Base-by-base conservation (phyloP, 2,888 invertebrate species). In the Suillia variegata region DNA sequence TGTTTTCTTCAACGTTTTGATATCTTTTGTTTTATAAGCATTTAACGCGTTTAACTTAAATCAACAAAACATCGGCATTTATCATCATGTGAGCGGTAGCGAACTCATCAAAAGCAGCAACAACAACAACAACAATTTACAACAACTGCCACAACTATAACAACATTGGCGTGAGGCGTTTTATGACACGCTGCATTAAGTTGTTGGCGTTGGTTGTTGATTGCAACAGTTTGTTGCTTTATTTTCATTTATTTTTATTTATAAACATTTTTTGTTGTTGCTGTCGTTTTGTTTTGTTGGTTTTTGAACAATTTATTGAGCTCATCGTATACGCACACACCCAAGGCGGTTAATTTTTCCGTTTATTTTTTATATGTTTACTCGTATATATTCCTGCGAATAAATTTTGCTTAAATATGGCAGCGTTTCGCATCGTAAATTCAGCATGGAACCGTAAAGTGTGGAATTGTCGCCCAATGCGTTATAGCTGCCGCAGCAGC, bases 21-120 rank as follows among this genome's bases (percentile, higher is more conserved):
- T n/a, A n/a, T n/a, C n/a, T n/a, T n/a, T n/a, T n/a, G n/a, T n/a
- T n/a, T n/a, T n/a, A n/a, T n/a, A n/a, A n/a, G 70, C 73, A 73
- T 64, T 72, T 72, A 72, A 70, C 72, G 75, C 72, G 72, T 71
- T 73, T 72, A 69, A 71, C 73, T 68, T 67, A 72, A 74, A 67
- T 71, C 75, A 74, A 72, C 72, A 72, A 70, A 67, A 62, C 75
- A 74, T 69, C 70, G 71, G 62, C 64, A 69, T 70, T 73, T 74
- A 71, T 42, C 61, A 47, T n/a, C 24, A 22, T 49, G 17, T 1
- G 17, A 22, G 26, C 24, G 50, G 4, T 24, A 22, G 13, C 24
- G 17, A 1, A 24, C 26, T 22, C 22, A 50, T 17, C 18, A 31
- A 15, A 48, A 54, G 24, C 10, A 52, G n/a, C 18, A 52, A 50